Evolutionary conservation across 2,888 invertebrate species (phyloP).

Genomic region (Clitarchus hookeri): DNA sequence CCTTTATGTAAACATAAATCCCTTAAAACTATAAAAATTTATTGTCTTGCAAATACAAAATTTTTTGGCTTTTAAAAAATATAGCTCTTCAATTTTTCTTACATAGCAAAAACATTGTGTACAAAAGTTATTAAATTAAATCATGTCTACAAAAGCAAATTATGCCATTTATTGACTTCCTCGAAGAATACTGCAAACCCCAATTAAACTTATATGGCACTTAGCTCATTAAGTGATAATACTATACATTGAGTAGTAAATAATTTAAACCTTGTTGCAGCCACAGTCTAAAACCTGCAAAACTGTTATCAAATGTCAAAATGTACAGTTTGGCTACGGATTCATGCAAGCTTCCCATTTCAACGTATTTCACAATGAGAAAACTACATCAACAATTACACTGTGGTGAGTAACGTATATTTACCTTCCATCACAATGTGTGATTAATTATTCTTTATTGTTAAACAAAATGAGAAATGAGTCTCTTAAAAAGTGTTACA

Average conservation of each 20-base stretch:
- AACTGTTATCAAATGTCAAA: no score
- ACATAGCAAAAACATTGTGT: neutral
- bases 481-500: no score
- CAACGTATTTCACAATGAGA: no score
- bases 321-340: no score
- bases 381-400: no score
- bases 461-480: no score
- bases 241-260: neutral
- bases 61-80: neutral
- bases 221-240: neutral
- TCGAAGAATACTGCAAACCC: neutral
- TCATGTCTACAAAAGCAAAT: neutral
- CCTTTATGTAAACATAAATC: neutral
- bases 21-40: neutral
- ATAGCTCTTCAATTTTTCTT: neutral
- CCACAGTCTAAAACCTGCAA: neutral
- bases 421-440: no score
- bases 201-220: neutral
- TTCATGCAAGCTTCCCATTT: no score
- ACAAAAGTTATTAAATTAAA: neutral
- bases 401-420: no score
- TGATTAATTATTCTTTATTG: no score
- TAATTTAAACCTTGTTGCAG: neutral
- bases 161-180: neutral
- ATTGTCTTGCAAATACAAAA: neutral